These are phyloP conservation scores for Blastobasis adustella DNA, from an alignment of 2,888 invertebrate genomes.

Conservation along the genomic window DNA sequence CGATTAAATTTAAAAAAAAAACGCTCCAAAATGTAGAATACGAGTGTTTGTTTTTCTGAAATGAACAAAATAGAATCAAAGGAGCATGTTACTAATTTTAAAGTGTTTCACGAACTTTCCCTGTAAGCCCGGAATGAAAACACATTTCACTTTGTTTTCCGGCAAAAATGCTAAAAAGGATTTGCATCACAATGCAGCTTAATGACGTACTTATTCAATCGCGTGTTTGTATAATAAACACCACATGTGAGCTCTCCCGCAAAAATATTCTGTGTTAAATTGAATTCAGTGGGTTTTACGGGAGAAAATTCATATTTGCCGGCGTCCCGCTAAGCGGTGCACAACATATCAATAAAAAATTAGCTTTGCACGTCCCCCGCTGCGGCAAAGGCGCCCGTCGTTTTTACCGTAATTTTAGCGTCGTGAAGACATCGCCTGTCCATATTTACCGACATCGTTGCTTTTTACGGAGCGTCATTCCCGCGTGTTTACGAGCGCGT, in stretches of 20 bases:
- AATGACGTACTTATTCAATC: constrained; percentile 13
- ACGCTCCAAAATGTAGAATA: too few relatives aligned
- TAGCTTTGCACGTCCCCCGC: constrained; percentile 30
- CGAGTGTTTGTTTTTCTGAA: constrained; percentile 9
- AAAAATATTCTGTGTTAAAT: background rate
- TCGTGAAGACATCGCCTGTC: constrained; percentile 55
- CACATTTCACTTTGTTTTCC: too few relatives aligned
- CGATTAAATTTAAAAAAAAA: too few relatives aligned
- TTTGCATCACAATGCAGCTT: constrained; percentile 19
- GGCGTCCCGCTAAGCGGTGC: constrained; percentile 15
- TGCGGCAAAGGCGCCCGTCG: constrained; percentile 35
- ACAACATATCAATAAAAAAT: constrained; percentile 40
- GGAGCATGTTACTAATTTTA: too few relatives aligned
- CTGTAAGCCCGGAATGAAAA: too few relatives aligned
- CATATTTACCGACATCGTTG: constrained; percentile 64
- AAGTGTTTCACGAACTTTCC: too few relatives aligned
- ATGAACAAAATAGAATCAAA: too few relatives aligned
- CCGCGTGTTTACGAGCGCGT: constrained; percentile 54
- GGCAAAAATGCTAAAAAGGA: constrained; percentile 15
- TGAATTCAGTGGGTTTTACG: background rate
- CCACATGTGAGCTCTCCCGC: background rate
- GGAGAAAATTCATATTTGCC: constrained; percentile 4
- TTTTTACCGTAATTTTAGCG: constrained; percentile 34
- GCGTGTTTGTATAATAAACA: constrained; percentile 16
- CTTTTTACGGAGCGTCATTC: constrained; percentile 61